Base-by-base conservation (phyloP, 2,888 invertebrate species). In the Tetragonisca angustula region DNA sequence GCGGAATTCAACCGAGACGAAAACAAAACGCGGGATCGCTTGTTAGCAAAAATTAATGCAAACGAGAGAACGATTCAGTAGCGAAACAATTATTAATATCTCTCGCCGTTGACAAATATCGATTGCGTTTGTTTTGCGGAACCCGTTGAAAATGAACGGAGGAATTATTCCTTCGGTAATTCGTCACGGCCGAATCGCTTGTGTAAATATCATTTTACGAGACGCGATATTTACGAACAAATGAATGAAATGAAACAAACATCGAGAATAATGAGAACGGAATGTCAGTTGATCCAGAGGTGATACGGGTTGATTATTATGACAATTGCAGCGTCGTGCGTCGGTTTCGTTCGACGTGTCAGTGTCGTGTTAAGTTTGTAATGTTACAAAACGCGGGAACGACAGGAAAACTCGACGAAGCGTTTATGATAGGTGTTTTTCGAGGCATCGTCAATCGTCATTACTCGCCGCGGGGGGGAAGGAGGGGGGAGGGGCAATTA, bases 401-500 rank as follows among this genome's bases (percentile, higher is more conserved):
- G 21, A 36, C 36, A 36, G 54, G 56, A 70, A 36, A 62, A 13
- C 27, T 2, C 15, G 17, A 27, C 19, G 3, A 54, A 17, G 21
- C 27, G 43, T 9, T 24, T 32, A 21, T 32, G 49, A 72, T n/a
- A 13, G 5, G 17, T 1, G 0, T 1, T 27, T 21, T 3, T 24
- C 21, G 27, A 59, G 6, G 27, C 27, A 61, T 19, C 43, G 43
- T 72, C 72, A 61, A 62, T 72, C 62, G 27, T 27, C 72, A n/a
- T 61, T 61, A 62, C 27, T 49, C 49, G 61, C 2, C 13, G n/a
- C n/a, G n/a, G n/a, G n/a, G n/a, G n/a, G n/a, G n/a, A n/a, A n/a
- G n/a, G n/a, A n/a, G n/a, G n/a, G n/a, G n/a, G n/a, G n/a, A n/a
- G n/a, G 13, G 11, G 71, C 21, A 52, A 65, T 65, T 65, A n/a